Conservation (phyloP, 2,113 vertebrate species). For the Chinchilla lanigera region DNA sequence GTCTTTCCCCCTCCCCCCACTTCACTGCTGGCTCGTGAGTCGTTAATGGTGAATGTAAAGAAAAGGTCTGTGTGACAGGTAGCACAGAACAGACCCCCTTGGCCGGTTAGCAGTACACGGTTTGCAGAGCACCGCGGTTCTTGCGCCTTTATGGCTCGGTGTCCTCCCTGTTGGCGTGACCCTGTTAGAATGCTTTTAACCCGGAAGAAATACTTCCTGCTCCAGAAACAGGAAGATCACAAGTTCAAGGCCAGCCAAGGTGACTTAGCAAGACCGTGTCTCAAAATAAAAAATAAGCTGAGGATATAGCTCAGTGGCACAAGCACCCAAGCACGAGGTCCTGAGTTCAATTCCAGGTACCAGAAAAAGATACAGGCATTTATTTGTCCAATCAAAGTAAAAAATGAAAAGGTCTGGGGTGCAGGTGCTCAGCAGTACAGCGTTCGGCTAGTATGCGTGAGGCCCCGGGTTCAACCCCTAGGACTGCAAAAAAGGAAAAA, state of each 20-base stretch:
- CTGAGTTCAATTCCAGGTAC: no score
- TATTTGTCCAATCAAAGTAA: no score
- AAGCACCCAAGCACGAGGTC: no score
- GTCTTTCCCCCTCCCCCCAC: background rate
- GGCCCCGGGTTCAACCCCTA: background rate
- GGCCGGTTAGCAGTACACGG: background rate
- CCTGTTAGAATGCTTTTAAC: background rate
- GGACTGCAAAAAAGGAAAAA: background rate
- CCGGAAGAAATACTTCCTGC: background rate
- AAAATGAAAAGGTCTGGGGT: background rate
- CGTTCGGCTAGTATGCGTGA: background rate
- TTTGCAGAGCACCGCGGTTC: background rate
- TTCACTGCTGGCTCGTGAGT: background rate
- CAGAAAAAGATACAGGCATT: no score
- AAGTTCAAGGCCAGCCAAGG: background rate
- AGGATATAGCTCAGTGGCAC: no score
- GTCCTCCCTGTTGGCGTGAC: background rate
- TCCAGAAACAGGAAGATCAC: background rate
- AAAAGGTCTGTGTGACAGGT: background rate
- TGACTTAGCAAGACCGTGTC: background rate
- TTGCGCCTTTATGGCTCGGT: background rate
- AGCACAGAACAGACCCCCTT: background rate
- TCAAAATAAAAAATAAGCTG: background rate
- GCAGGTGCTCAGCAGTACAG: background rate
- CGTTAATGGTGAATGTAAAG: background rate